phyloP scores from a whole-genome alignment of 92 coral and sea anemone genomes.

The Porites lobata region DNA sequence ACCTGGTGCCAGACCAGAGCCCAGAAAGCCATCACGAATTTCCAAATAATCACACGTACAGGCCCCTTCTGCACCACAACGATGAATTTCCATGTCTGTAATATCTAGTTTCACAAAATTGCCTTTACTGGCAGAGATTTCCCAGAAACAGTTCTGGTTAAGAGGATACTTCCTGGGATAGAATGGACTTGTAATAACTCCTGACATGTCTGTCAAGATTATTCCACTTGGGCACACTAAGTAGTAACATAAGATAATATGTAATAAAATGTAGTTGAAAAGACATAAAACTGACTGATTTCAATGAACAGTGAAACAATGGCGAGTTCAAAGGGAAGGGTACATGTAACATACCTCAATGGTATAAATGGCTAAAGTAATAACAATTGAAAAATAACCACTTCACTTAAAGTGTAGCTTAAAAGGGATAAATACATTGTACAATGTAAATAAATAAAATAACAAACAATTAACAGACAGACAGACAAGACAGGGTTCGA shows the following conservation, averaged over 20 bases:
- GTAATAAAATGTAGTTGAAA: not conserved
- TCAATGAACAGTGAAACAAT: too few relatives aligned
- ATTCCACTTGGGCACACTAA: constrained; percentile 12
- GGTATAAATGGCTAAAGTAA: too few relatives aligned
- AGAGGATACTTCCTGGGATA: constrained; percentile 22
- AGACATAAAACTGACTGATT: too few relatives aligned
- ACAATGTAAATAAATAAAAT: too few relatives aligned
- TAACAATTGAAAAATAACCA: too few relatives aligned
- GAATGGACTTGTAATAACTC: constrained; percentile 28
- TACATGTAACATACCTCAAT: too few relatives aligned
- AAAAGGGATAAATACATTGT: too few relatives aligned
- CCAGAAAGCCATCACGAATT: not conserved
- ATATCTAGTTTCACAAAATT: constrained; percentile 1
- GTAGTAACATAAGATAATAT: not conserved
- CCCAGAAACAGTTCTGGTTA: constrained; percentile 9
- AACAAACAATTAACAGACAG: too few relatives aligned
- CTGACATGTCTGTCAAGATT: constrained; percentile 6
- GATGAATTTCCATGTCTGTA: not conserved
- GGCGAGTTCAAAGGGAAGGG: too few relatives aligned
- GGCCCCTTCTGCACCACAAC: not conserved
- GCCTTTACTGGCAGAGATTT: constrained; percentile 18
- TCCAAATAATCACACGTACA: constrained; percentile 13
- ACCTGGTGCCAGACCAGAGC: not conserved
- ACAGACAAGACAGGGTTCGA: too few relatives aligned
- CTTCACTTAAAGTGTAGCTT: too few relatives aligned